Conservation (phyloP, 2,888 invertebrate genomes). For the Myathropa florea region DNA sequence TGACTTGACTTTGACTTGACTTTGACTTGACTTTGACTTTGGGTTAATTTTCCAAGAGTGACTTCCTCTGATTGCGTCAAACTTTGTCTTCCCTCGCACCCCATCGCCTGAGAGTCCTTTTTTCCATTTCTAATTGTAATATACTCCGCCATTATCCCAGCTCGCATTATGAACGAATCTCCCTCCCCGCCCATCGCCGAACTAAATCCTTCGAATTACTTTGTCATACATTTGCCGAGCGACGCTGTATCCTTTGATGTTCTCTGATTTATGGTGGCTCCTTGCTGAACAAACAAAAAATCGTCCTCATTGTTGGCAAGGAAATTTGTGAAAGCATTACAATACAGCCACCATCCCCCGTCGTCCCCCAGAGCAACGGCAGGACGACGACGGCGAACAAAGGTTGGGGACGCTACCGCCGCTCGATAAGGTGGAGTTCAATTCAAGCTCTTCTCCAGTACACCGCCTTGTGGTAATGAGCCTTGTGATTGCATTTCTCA, state of each 20-base stretch:
- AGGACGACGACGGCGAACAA: too few species aligned
- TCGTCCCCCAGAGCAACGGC: slow-evolving; percentile 11
- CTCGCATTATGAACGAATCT: slow-evolving; percentile 2
- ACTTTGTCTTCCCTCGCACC: not conserved
- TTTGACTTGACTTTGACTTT: too few species aligned
- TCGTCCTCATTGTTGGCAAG: slow-evolving; percentile 43
- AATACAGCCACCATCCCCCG: slow-evolving; percentile 12
- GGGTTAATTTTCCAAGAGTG: too few species aligned
- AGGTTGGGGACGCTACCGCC: not conserved
- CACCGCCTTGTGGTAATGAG: slow-evolving; percentile 37
- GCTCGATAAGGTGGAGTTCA: slow-evolving; percentile 11
- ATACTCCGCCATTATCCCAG: slow-evolving; percentile 13
- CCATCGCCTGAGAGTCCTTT: not conserved
- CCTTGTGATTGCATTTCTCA: slow-evolving; percentile 49
- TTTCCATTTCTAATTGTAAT: not conserved
- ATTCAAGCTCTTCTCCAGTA: slow-evolving; percentile 13
- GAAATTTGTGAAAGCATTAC: slow-evolving; percentile 37
- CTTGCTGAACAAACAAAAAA: slow-evolving; percentile 28
- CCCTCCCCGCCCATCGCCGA: slow-evolving; percentile 2
- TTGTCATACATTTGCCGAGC: slow-evolving; percentile 58
- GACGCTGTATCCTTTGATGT: slow-evolving; percentile 66
- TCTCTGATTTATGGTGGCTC: slow-evolving; percentile 61
- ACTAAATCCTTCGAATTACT: slow-evolving; percentile 57
- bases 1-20: too few species aligned
- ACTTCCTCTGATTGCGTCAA: too few species aligned